Percentiles rank a stretch among this genome's conserved stretches.
These are phyloP conservation scores for Lepidurus packardi DNA, from an alignment of 1,140 invertebrate genomes.

Conservation along the genomic window DNA sequence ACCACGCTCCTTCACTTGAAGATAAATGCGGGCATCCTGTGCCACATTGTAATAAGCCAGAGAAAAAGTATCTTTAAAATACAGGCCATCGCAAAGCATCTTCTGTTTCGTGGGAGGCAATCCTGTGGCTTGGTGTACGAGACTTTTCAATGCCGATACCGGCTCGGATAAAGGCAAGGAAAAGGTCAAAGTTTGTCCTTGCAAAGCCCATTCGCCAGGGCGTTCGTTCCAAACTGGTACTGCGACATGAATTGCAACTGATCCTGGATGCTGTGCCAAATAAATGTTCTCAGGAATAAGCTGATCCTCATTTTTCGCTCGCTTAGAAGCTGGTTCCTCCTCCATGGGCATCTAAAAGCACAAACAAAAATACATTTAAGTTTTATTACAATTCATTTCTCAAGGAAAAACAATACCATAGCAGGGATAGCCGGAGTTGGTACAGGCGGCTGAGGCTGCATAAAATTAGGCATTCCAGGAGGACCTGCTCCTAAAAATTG, in stretches of 20 bases:
- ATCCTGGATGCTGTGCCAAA: conserved; percentile 60
- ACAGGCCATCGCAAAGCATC: conserved; percentile 87
- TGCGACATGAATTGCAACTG: conserved; percentile 68
- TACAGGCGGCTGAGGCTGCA: conserved; percentile 39
- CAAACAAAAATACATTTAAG: conserved; percentile 41
- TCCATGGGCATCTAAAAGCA: conserved; percentile 46
- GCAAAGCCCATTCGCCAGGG: conserved; percentile 85
- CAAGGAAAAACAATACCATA: conserved; percentile 43
- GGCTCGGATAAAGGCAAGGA: conserved; percentile 72
- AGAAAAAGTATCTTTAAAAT: conserved; percentile 94
- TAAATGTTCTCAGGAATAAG: conserved; percentile 83
- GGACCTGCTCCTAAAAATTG: conserved; percentile 25
- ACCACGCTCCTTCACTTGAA: conserved; percentile 94
- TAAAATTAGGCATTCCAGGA: conserved; percentile 35
- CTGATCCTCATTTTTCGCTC: conserved; percentile 83
- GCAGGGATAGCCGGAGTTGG: conserved; percentile 41
- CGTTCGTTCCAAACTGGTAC: conserved; percentile 79
- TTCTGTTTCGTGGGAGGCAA: conserved; percentile 99
- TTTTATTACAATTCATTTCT: no score
- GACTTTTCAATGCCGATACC: conserved; percentile 78
- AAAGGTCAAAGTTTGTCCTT: conserved; percentile 78
- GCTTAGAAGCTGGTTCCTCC: conserved; percentile 82
- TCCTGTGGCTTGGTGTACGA: conserved; percentile 79
- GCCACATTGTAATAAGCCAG: conserved; percentile 93
- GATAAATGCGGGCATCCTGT: conserved; percentile 71